Evolutionary conservation across 2,113 vertebrate species (phyloP), one percentile per base, ranked within the genome.

Genomic region (Brachionichthys hirsutus): DNA sequence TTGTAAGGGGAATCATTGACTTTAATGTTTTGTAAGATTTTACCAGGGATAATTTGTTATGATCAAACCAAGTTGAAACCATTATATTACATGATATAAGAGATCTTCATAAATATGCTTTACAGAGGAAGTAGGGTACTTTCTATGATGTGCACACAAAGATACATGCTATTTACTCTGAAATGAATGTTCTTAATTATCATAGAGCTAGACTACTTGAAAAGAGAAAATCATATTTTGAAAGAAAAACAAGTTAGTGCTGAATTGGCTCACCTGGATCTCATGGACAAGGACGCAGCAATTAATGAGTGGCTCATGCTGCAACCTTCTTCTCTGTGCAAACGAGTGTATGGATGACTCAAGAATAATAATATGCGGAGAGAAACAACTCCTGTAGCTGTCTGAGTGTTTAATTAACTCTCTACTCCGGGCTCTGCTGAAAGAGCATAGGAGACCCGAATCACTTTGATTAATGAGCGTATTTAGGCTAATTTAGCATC

Each of bases 391-490:
- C 49, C 43, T 47, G 53, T 68, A 47, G 64, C 56, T 42, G 19
- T 34, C 22, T 69, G 67, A 16, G 3, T 16, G 18, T 85, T 82
- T 91, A 84, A 91, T 90, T 85, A 86, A 83, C 65, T 86, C 51
- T 61, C 64, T 76, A 69, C 80, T 86, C 65, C n/a, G 78, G 80
- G 76, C 55, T 71, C 63, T 78, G 52, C 62, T 54, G 17, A 16
- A 56, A 62, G 66, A 68, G 11, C 64, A 66, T 41, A 49, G 45
- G 63, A 73, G 67, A 68, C 70, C 61, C 71, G 74, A 75, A 82
- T 82, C 73, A 68, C 46, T n/a, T n/a, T 90, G 88, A 92, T 90
- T 87, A 85, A 92, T 91, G 81, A 83, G 69, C 61, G 67, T 58
- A 56, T 86, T 87, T 88, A 88, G 64, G 67, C 78, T 54, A 63